Evolutionary conservation across 2,797 vertebrate genomes (phyloP), one percentile per base, ranked within the genome.

Genomic region (Halcyon smyrnensis): DNA sequence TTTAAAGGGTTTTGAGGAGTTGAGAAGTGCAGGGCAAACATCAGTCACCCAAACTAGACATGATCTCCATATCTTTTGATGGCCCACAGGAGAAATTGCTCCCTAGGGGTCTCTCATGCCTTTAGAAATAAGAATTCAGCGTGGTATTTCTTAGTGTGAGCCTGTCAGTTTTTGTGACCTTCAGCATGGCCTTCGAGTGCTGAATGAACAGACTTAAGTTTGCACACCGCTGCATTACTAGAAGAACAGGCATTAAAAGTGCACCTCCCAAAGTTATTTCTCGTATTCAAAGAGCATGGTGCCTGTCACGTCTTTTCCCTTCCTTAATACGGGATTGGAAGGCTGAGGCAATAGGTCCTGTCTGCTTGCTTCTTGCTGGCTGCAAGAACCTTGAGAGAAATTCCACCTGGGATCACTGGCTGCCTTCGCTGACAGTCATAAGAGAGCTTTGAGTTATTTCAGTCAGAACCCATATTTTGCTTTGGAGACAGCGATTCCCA

Each of bases 11-110:
- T 93, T 73, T 78, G n/a, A 60, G 28, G 17, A 64, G 53, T 20
- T 91, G 41, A 64, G 63, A 93, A 91, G 59, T 77, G 75, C 71
- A 74, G 62, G 76, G 75, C 79, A 89, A 85, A 48, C 79, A 87
- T 78, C 48, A 56, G 28, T 88, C 53, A 81, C 39, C 8, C 56
- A 53, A 80, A 87, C 1, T 28, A 83, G 23, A 74, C 60, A 11
- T 53, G 48, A 67, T 48, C 68, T 87, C 48, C 5, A 1, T 48
- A 57, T 48, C 34, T 84, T 54, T 68, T 54, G 34, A 54, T 28
- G 65, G 34, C 45, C 81, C 25, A 57, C 8, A 9, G 45, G n/a
- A 59, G 21, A 70, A 74, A 30, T 63, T 1, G 0, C 18, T 74
- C 78, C 45, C 4, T 64, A 36, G 30, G 56, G 27, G 34, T 77